A percentile compares a stretch with the other conserved stretches of the same genome.
These are phyloP conservation scores for Mallotus villosus DNA, from an alignment of 2,797 vertebrate species.

Conservation along the genomic window DNA sequence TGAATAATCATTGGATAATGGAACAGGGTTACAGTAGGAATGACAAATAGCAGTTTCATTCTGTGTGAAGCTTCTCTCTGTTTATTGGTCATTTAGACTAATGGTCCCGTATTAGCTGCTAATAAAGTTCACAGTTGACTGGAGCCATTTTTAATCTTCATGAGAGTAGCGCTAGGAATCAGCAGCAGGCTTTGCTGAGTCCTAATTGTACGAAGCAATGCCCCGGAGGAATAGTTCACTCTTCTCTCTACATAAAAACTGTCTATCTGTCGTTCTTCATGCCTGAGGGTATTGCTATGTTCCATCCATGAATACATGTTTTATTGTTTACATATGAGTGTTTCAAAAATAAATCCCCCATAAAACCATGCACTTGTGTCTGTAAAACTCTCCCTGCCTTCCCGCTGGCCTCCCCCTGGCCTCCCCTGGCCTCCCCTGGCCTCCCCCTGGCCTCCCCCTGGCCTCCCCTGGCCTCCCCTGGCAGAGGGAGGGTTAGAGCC, in stretches of 20 bases:
- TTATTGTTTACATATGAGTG: background rate
- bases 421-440: background rate
- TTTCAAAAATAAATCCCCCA: background rate
- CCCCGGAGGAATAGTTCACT: slow-evolving; percentile 34
- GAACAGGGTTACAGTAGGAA: slow-evolving; percentile 57
- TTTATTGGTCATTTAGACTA: slow-evolving; percentile 70
- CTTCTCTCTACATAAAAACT: background rate
- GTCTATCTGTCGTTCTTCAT: background rate
- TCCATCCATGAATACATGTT: background rate
- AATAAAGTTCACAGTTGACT: slow-evolving; percentile 71
- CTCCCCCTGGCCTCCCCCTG: no score
- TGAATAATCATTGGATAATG: slow-evolving; percentile 67
- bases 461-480: background rate
- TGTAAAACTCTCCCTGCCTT: background rate
- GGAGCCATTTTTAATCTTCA: slow-evolving; percentile 65
- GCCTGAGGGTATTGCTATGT: background rate
- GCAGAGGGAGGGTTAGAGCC: slow-evolving; percentile 19
- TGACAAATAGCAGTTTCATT: slow-evolving; percentile 70
- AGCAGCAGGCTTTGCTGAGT: slow-evolving; percentile 48
- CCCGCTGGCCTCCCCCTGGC: no score
- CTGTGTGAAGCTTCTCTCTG: slow-evolving; percentile 56
- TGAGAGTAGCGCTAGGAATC: slow-evolving; percentile 58
- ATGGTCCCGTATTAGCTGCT: slow-evolving; percentile 65
- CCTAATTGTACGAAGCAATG: slow-evolving; percentile 50
- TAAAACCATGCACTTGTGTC: slow-evolving; percentile 6